Percentiles rank a stretch among this genome's conserved stretches.
Evolutionary conservation across 2,113 vertebrate genomes (phyloP).

Genomic region (Cyanoramphus novaezelandiae): DNA sequence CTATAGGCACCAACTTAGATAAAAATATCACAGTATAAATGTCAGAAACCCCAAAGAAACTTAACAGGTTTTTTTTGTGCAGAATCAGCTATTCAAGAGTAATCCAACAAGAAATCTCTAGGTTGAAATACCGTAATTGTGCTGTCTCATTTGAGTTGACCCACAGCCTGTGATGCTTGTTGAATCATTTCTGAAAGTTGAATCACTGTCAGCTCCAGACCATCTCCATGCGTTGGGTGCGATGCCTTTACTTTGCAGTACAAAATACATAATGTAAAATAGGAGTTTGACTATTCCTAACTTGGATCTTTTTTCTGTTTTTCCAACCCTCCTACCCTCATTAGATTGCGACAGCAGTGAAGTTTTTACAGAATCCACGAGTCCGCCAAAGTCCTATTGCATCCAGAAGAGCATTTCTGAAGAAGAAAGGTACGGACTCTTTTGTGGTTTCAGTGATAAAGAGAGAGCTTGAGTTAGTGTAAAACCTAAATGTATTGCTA

Average conservation of each 20-base stretch:
- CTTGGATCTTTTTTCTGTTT: conserved; percentile 40
- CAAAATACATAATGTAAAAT: background rate
- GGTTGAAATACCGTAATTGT: background rate
- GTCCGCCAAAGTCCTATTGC: conserved; percentile 90
- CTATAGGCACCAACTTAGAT: background rate
- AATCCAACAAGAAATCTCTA: background rate
- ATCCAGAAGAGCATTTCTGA: conserved; percentile 90
- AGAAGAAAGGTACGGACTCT: conserved; percentile 91
- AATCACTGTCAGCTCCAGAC: background rate
- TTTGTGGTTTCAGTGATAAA: background rate
- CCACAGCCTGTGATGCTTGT: background rate
- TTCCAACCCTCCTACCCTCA: background rate
- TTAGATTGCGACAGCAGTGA: conserved; percentile 93
- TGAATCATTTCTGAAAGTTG: background rate
- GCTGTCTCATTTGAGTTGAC: background rate
- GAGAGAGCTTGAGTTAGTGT: background rate
- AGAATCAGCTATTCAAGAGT: background rate
- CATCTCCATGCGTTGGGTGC: background rate
- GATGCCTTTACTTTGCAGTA: background rate
- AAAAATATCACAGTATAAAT: background rate
- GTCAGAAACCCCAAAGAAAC: background rate
- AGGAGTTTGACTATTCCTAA: background rate
- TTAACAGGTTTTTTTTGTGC: background rate
- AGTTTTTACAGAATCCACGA: conserved; percentile 94
- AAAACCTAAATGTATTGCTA: background rate